Evolutionary conservation across 1,140 invertebrate genomes (phyloP).

Genomic region (Ips nitidus): DNA sequence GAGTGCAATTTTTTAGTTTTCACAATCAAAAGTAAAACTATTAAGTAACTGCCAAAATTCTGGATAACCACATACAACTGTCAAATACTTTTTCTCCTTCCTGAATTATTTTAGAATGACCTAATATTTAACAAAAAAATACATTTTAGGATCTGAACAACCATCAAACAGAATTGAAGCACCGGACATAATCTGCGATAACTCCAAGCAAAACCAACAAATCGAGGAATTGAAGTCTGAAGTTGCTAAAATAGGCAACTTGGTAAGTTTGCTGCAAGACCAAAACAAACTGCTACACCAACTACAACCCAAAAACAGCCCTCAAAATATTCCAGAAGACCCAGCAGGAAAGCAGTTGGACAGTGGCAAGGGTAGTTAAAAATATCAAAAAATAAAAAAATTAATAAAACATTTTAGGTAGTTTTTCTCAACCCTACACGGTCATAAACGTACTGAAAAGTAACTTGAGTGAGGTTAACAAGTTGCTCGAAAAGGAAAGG

Average conservation of each 20-base stretch:
- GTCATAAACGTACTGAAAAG: constrained; percentile 2
- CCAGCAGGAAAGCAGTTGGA: no score
- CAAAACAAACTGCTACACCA: constrained; percentile 32
- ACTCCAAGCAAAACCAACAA: constrained; percentile 28
- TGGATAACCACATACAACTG: no score
- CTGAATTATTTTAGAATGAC: no score
- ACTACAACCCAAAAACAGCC: not conserved
- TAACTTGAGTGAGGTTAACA: constrained; percentile 33
- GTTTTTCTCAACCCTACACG: no score
- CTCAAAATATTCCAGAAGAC: no score
- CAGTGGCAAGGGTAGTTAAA: not conserved
- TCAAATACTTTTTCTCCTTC: no score
- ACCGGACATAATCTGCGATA: not conserved
- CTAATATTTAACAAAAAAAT: no score
- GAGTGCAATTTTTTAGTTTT: no score
- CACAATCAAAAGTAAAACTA: no score
- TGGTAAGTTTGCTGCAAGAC: constrained; percentile 43
- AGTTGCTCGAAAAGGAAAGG: constrained; percentile 31
- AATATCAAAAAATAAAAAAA: constrained; percentile 22
- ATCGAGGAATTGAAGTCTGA: constrained; percentile 43
- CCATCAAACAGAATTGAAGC: not conserved
- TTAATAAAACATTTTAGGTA: not conserved
- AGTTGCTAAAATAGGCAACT: constrained; percentile 42
- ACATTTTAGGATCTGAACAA: constrained; percentile 1
- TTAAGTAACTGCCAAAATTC: no score